Evolutionary conservation across 2,113 vertebrate genomes (phyloP).

Genomic region (Urocitellus parryii): DNA sequence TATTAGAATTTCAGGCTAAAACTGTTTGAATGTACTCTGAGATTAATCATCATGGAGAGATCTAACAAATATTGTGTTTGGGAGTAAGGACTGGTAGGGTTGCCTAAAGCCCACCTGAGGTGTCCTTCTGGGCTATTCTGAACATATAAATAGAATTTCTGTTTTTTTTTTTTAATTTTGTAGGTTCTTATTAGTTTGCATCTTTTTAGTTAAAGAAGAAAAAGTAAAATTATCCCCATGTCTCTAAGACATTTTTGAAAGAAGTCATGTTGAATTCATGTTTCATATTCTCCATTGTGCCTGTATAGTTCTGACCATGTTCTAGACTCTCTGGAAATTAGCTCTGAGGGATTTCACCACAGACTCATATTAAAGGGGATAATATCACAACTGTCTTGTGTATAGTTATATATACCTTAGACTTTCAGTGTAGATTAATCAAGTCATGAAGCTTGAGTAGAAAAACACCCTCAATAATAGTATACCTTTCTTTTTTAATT

Average conservation of each 20-base stretch:
- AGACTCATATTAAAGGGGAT: not conserved
- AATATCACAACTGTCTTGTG: not conserved
- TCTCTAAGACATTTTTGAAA: not conserved
- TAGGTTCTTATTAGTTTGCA: not conserved
- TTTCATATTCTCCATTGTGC: not conserved
- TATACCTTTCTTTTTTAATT: too few relatives aligned
- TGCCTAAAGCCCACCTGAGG: too few relatives aligned
- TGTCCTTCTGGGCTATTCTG: not conserved
- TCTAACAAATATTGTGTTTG: not conserved
- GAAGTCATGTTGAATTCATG: not conserved
- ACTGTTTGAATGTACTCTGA: not conserved
- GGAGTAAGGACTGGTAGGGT: rapidly evolving
- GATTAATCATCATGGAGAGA: not conserved
- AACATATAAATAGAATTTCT: not conserved
- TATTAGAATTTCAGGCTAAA: not conserved
- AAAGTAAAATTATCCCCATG: not conserved
- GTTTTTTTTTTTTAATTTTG: not conserved
- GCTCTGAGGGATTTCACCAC: not conserved
- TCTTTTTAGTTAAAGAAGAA: not conserved
- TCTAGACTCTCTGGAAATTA: not conserved
- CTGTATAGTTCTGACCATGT: not conserved
- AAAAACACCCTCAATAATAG: not conserved
- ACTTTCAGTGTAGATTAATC: not conserved
- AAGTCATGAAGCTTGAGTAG: too few relatives aligned
- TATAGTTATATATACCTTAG: not conserved